These are phyloP conservation scores for Xylota segnis DNA, from an alignment of 2,888 invertebrate genomes.

Conservation along the genomic window DNA sequence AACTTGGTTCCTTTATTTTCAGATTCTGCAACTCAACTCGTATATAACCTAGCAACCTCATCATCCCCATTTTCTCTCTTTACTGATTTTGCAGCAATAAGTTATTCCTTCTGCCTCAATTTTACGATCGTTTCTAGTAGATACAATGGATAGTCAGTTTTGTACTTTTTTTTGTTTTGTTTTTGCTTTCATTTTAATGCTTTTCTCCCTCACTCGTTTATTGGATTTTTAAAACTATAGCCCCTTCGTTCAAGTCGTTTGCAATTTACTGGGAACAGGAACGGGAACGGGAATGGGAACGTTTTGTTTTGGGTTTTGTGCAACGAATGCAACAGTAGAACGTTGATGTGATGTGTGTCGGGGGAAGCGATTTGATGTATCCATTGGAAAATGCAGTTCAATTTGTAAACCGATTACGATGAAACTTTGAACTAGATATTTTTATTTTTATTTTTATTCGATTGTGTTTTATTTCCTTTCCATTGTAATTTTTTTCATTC, in stretches of 20 bases:
- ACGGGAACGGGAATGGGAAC: neutral
- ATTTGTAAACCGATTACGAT: conserved; percentile 42
- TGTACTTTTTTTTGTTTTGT: conserved; percentile 8
- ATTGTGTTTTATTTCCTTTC: conserved; percentile 3
- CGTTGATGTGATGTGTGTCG: conserved; percentile 25
- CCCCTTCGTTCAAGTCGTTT: conserved; percentile 26
- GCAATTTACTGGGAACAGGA: conserved; percentile 15
- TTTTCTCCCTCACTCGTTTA: conserved; percentile 25
- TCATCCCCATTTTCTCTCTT: neutral
- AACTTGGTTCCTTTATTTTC: conserved; percentile 37
- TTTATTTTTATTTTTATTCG: neutral
- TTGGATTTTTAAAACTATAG: conserved; percentile 38
- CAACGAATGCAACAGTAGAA: conserved; percentile 28
- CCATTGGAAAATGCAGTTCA: conserved; percentile 20
- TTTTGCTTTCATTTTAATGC: neutral
- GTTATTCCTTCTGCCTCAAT: conserved; percentile 48
- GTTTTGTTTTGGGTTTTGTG: conserved; percentile 5
- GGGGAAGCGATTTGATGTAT: conserved; percentile 26
- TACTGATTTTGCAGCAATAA: conserved; percentile 52
- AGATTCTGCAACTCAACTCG: conserved; percentile 14
- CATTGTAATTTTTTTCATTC: neutral
- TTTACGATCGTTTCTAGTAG: conserved; percentile 36
- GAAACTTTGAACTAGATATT: neutral
- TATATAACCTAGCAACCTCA: conserved; percentile 18
- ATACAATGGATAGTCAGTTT: conserved; percentile 24